Conservation (phyloP, 2,888 invertebrate genomes). For the Tupiocoris notatus region DNA sequence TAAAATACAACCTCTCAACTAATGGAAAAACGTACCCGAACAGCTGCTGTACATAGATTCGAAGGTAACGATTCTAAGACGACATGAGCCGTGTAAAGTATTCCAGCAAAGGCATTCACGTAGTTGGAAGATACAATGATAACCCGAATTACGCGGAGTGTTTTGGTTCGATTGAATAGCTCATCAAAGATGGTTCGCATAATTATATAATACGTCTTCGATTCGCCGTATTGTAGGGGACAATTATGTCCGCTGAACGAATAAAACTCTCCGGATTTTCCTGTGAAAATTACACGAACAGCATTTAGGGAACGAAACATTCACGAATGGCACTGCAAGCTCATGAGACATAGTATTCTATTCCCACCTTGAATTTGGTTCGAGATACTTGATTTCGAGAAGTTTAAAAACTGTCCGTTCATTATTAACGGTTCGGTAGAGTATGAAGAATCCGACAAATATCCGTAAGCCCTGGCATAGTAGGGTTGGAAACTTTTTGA, state of each 20-base stretch:
- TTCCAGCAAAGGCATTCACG: neutral
- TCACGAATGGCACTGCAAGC: too few species aligned
- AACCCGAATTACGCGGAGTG: neutral
- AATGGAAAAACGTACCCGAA: too few species aligned
- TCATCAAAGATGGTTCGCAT: neutral
- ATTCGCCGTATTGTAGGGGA: neutral
- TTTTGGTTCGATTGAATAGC: neutral
- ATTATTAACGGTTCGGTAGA: too few species aligned
- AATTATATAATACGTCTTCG: neutral
- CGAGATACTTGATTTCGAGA: too few species aligned
- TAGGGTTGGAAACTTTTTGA: neutral
- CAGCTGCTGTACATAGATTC: neutral
- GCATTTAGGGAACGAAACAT: too few species aligned
- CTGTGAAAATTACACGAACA: too few species aligned
- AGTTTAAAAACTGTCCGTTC: too few species aligned
- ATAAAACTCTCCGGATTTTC: neutral
- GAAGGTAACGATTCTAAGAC: neutral
- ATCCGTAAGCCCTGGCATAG: neutral
- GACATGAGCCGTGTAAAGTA: neutral
- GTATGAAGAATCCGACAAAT: neutral
- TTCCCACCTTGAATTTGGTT: too few species aligned
- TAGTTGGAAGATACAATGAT: neutral
- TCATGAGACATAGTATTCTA: too few species aligned
- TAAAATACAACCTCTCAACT: too few species aligned
- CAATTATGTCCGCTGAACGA: neutral